Base-by-base conservation (phyloP, 1,140 invertebrate species). In the Bombus balteatus region DNA sequence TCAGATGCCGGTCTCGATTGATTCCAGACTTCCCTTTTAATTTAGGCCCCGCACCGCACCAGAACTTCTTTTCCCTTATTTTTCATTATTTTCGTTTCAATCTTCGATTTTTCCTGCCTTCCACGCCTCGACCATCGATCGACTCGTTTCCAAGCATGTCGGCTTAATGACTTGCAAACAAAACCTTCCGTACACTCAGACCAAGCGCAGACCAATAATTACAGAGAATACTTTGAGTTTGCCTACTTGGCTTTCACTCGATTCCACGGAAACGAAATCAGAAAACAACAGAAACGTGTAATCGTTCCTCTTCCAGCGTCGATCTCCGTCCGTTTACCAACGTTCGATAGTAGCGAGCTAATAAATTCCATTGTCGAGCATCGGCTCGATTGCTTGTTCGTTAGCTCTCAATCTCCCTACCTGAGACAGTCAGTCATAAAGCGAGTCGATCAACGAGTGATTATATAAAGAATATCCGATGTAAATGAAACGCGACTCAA, bases 141-240 rank as follows among this genome's bases (percentile, higher is more conserved):
- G 8, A 18, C 47, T 43, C 41, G 43, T 66, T 79, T 6, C 76
- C 66, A 47, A 71, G 65, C 83, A 62, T 72, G 85, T 90, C 80
- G 88, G 83, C 89, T 92, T 91, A 92, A 93, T 90, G 88, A 92
- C 89, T 92, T 89, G 89, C 91, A 89, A 93, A 92, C 89, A 92
- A 93, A 91, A 87, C 86, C 84, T 70, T 84, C 53, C 32, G n/a
- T 43, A 37, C 77, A 34, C 18, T 22, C 83, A 3, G 32, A 43
- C 59, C 70, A 9, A 22, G 28, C 43, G 43, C 43, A 79, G 66
- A 37, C 82, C 47, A 80, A 87, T 90, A 90, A 90, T 85, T 90
- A 86, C 47, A 39, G 32, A 57, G 41, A 53, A 81, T 66, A 79
- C 74, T 81, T 75, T 59, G 28, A 39, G 53, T 34, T 79, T 57